Base-by-base conservation (phyloP, 92 coral and sea anemone species). In the Actinernus sp. region DNA sequence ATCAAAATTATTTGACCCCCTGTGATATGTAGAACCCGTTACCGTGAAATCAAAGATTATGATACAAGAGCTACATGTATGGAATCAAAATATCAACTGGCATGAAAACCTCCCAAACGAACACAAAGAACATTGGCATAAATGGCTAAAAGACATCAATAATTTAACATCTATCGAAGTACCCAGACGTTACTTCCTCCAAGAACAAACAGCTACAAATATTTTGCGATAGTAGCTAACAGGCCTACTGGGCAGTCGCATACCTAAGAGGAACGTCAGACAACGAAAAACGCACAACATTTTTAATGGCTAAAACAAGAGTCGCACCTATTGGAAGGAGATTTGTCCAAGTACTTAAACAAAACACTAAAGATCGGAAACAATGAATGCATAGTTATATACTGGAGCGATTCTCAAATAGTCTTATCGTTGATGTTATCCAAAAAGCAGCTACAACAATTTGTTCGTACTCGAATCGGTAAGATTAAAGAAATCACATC, bases 391-490 rank as follows among this genome's bases (percentile, higher is more conserved):
- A 25, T 58, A 31, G 50, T 62, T 40, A 26, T 31, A 12, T 33
- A 29, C 38, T 79, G 86, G 79, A 69, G 73, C 32, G 79, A 79
- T 44, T 73, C 77, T 13, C 82, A 73, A 44, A 66, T 73, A 26
- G 88, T n/a, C 40, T 24, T 80, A 38, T 63, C 73, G 20, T 80
- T 73, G 86, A 10, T 79, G 17, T 49, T 49, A 20, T 44, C 80
- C 14, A 63, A 55, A 8, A 71, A 71, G 43, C 58, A 71, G 27
- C 74, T 81, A 19, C 67, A 63, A 63, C 87, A 52, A 61, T 71
- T 62, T 39, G 60, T 81, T 31, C 68, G 23, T 13, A 58, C 49
- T 30, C 73, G 87, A 61, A 33, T 81, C 1, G n/a, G 55, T 34
- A 64, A 81, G 46, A 81, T 79, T 50, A 68, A 68, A 44, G 51